Conservation (phyloP, 2,113 vertebrate genomes). For the Clupea harengus region DNA sequence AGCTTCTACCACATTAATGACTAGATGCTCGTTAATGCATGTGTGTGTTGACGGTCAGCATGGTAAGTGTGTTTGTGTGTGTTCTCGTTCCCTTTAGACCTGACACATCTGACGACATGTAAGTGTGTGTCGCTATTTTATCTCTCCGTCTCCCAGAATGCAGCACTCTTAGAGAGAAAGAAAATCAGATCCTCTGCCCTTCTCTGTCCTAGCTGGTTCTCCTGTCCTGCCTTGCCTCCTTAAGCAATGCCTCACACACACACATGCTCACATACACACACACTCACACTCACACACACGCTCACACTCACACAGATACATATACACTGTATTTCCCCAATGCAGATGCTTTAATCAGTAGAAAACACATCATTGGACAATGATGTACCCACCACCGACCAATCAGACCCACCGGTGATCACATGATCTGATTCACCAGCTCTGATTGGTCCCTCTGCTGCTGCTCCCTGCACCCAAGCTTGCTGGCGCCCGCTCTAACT, state of each 20-base stretch:
- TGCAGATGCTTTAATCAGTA: not conserved
- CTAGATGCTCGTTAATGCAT: slow-evolving; percentile 60
- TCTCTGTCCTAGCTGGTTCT: not conserved
- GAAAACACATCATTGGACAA: not conserved
- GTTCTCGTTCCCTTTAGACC: slow-evolving; percentile 79
- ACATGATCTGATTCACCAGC: not conserved
- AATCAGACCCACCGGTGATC: not conserved
- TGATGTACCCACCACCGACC: not conserved
- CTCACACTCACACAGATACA: not conserved
- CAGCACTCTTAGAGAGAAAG: not conserved
- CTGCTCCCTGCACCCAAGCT: not conserved
- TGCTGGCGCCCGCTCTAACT: not conserved
- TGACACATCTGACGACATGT: slow-evolving; percentile 86
- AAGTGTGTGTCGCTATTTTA: slow-evolving; percentile 76
- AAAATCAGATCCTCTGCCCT: not conserved
- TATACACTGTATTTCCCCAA: not conserved
- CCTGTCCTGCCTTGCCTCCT: not conserved
- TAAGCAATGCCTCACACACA: not conserved
- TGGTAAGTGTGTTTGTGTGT: slow-evolving; percentile 76
- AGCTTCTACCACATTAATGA: not conserved
- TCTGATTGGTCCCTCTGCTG: slow-evolving; percentile 6
- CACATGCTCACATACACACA: not conserved
- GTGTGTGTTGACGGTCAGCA: slow-evolving; percentile 61
- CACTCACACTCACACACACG: not conserved
- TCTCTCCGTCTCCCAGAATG: slow-evolving; percentile 50